Evolutionary conservation across 2,797 vertebrate species (phyloP), one percentile per base, ranked within the genome.

Genomic region (Enteromius treurensis): DNA sequence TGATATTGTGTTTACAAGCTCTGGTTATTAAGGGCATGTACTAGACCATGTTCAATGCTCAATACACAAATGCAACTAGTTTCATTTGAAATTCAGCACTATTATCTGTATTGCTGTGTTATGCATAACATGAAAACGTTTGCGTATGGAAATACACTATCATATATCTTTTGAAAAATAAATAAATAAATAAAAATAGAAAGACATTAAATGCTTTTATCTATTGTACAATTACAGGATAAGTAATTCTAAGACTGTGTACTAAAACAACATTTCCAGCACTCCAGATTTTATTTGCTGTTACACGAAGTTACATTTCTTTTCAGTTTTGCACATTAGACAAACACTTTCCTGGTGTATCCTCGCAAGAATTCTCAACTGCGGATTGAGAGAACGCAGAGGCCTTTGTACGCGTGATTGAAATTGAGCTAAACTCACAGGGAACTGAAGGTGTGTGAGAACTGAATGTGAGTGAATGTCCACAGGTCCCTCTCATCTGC

Each of bases 401-500:
- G 23, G 47, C 32, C 60, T 76, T 67, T 76, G 71, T 68, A 55
- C 51, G 34, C 68, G 62, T 45, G 62, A 84, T 64, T 84, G 79
- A 74, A 62, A 82, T 62, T 84, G 81, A 68, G 37, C 69, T 82
- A 45, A 79, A 81, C 47, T 76, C 69, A 29, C 68, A 65, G 17
- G 65, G 47, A 76, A 60, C 75, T 75, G 23, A 71, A 68, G 62
- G 70, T 42, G 4, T 70, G 79, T 67, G 60, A 75, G 70, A 64
- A 73, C 67, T 67, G 62, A 76, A 71, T 79, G 69, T 77, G 74
- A 83, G 47, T 87, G 42, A 76, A 84, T 62, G 76, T 82, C 79
- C 64, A 85, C 83, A 69, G 65, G 75, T 86, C 70, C 51, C 81
- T 86, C 85, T 88, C 85, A 86, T 87, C 86, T 85, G 86, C 79